Conservation (phyloP, 2,113 vertebrate genomes). For the Hylia prasina region DNA sequence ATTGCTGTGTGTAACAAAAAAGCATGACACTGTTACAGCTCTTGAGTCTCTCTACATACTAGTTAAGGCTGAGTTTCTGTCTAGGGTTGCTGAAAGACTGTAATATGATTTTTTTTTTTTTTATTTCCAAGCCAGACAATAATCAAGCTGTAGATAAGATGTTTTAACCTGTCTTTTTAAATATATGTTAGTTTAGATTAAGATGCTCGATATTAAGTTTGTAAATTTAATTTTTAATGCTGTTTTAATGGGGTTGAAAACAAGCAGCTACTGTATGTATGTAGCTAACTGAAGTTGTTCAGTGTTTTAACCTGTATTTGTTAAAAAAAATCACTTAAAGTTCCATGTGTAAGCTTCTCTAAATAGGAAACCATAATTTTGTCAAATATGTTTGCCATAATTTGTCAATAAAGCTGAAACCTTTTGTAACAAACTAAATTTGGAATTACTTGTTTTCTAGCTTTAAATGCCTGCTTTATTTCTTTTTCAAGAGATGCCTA, state of each 20-base stretch:
- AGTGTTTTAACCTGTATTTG: conserved; percentile 99
- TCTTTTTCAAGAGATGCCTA: conserved; percentile 86
- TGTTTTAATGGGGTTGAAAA: conserved; percentile 87
- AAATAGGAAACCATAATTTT: conserved; percentile 94
- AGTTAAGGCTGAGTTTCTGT: conserved; percentile 74
- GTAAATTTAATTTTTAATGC: conserved; percentile 90
- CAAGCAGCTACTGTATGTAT: conserved; percentile 88
- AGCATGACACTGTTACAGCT: conserved; percentile 81
- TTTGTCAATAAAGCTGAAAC: conserved; percentile 89
- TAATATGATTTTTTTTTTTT: conserved; percentile 63
- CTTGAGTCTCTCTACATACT: conserved; percentile 76
- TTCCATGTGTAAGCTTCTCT: conserved; percentile 94
- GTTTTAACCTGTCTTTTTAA: conserved; percentile 85
- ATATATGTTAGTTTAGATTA: conserved; percentile 84
- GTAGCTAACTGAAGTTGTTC: conserved; percentile 95
- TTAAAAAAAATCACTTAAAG: conserved; percentile 93
- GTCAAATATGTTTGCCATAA: conserved; percentile 91
- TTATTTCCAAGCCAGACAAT: conserved; percentile 67
- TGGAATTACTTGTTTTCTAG: conserved; percentile 88
- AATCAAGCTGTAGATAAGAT: conserved; percentile 86
- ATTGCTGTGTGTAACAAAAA: conserved; percentile 77
- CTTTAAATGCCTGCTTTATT: conserved; percentile 88
- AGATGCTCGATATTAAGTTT: conserved; percentile 89
- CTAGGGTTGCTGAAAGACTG: conserved; percentile 79
- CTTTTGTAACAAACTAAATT: conserved; percentile 90